These are phyloP conservation scores for Drosophila arizonae DNA, from an alignment of 1,140 invertebrate genomes.

Conservation along the genomic window DNA sequence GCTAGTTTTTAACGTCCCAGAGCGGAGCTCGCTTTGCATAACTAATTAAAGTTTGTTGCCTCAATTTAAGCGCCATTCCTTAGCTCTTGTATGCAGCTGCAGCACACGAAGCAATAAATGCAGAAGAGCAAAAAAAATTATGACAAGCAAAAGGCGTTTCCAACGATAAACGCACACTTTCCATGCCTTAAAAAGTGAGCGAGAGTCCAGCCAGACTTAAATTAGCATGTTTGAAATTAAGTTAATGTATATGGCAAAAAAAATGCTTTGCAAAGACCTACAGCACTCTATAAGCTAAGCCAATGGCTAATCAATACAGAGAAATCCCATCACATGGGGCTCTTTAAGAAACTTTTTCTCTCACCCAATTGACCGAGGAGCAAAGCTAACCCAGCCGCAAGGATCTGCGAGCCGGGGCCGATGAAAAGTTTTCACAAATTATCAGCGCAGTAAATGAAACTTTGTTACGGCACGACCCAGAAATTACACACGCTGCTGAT, in stretches of 20 bases:
- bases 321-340: constrained; percentile 6
- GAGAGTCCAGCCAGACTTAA: neutral
- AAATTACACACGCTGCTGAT: constrained; percentile 42
- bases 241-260: no score
- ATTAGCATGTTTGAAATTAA: no score
- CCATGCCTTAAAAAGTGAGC: neutral
- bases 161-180: neutral
- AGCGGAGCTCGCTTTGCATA: constrained; percentile 70
- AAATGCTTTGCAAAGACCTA: no score
- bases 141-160: constrained; percentile 74
- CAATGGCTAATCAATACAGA: constrained; percentile 15
- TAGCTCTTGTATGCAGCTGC: constrained; percentile 40
- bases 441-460: constrained; percentile 71
- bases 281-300: no score
- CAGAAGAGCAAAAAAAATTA: constrained; percentile 59
- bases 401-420: neutral
- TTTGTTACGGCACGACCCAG: constrained; percentile 47
- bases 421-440: constrained; percentile 69
- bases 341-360: constrained; percentile 24
- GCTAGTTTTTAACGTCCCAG: constrained; percentile 52
- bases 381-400: constrained; percentile 25
- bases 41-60: constrained; percentile 76
- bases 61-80: constrained; percentile 67
- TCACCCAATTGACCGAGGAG: constrained; percentile 39
- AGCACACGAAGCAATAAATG: constrained; percentile 25